These are phyloP conservation scores for Drosophila cognata DNA, from an alignment of 2,888 invertebrate species.

Conservation along the genomic window DNA sequence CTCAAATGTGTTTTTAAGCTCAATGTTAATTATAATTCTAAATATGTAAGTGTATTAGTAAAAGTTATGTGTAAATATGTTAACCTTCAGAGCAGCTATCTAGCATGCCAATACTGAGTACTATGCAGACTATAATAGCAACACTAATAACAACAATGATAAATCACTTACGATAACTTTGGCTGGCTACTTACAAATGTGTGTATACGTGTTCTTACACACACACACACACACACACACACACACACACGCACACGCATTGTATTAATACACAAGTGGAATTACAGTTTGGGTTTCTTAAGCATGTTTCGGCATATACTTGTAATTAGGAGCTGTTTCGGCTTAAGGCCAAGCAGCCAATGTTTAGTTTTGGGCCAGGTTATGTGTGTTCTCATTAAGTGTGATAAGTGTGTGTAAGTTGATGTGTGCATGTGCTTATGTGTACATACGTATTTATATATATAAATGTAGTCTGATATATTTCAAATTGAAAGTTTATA, in stretches of 20 bases:
- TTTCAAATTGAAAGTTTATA: conserved; percentile 11
- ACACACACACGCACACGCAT: background rate
- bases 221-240: background rate
- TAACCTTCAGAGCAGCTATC: background rate
- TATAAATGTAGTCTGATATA: background rate
- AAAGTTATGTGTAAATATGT: background rate
- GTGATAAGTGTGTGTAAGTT: conserved; percentile 15
- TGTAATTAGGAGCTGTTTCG: conserved; percentile 56
- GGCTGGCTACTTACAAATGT: conserved; percentile 15
- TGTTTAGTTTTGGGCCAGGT: conserved; percentile 22
- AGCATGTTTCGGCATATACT: conserved; percentile 54
- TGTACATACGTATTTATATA: background rate
- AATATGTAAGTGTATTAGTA: background rate
- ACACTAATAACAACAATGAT: conserved; percentile 57
- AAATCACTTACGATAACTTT: conserved; percentile 73
- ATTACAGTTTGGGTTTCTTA: conserved; percentile 68
- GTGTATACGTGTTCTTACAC: conserved; percentile 18
- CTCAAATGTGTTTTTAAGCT: too few relatives aligned
- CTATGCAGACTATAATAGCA: conserved; percentile 30
- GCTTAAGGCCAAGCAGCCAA: conserved; percentile 21
- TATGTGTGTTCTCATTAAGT: conserved; percentile 12
- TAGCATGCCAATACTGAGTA: background rate
- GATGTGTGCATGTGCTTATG: conserved; percentile 1
- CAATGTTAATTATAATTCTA: too few relatives aligned
- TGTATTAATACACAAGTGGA: conserved; percentile 76